Base-by-base conservation (phyloP, 2,113 vertebrate genomes). In the Gulo gulo region DNA sequence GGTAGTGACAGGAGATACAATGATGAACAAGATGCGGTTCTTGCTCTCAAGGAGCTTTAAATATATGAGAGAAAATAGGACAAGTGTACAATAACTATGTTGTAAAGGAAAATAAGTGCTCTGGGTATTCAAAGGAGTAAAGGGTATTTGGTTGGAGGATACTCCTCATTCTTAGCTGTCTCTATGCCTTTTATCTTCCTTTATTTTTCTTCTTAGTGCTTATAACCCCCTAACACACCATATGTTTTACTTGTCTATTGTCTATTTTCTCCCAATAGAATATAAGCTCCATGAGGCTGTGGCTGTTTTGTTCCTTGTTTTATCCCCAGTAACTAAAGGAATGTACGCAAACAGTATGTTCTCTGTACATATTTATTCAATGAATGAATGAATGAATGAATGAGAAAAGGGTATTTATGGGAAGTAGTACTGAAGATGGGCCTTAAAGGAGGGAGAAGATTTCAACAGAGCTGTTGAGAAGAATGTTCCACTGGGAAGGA, bases 161-260 rank as follows among this genome's bases (percentile, higher is more conserved):
- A 78, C 11, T 89, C 4, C 31, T 97, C 55, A 86, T 88, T 34
- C 14, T 4, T 69, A 86, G 74, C 39, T 78, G 7, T 59, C 18
- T 88, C 50, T 50, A 79, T 36, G 15, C 7, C 6, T 21, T 86
- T 92, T 79, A 65, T 86, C 81, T 36, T 85, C 18, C 69, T 90
- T 88, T 79, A 65, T 87, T 71, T 76, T 78, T 85, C 31, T 55
- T 31, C 36, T 47, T 88, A 73, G n/a, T 50, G 71, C 14, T 87
- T 81, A 79, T 74, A 12, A 74, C 16, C n/a, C 81, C 11, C 14
- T 96, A 93, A 88, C 6, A 88, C 71, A 81, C 13, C 52, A 63
- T 4, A 26, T 42, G n/a, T 97, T 69, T 93, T 95, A 74, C 31
- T 74, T 97, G 89, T 96, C 86, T 86, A 52, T 85, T 88, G 16